Evolutionary conservation across 1,140 invertebrate species (phyloP), one percentile per base, ranked within the genome.

Genomic region (Babylonia areolata): DNA sequence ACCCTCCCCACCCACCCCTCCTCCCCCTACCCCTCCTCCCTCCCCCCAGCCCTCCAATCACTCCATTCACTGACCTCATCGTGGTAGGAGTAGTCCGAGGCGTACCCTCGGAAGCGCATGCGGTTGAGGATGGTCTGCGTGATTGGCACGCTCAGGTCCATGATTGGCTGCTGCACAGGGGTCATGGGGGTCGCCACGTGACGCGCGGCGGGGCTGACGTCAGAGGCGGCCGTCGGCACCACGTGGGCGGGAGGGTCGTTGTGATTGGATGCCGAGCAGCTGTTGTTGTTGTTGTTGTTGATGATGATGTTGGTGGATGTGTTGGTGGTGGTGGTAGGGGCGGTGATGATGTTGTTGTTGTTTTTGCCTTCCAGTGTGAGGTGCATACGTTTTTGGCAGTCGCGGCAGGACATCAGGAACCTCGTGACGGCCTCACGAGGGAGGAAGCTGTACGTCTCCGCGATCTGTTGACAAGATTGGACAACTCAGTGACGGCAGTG

Each of bases 361-460:
- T 90, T 88, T 78, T 87, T 89, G 40, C 83, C 79, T 28, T 89
- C 88, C 54, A 89, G 87, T 20, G 58, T 96, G 82, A 97, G 96
- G 89, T 97, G 96, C 89, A 97, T 97, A 85, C 97, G 96, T 91
- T 97, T 96, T 92, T 98, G 97, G 93, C 98, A 98, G 92, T 98
- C 97, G 28, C 97, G 96, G 94, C 98, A 98, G 87, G 97, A 97
- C 90, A 98, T 96, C 42, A 99, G 96, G 94, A 99, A 99, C 89
- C 97, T 96, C 69, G 98, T 99, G 91, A 99, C 98, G 2, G 98
- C 98, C 94, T 99, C 98, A 46, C 98, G 96, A 1, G 98, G 98
- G 84, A 99, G 95, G 92, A 99, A 99, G 9, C 98, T 97, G 95
- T 98, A 99, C 75, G 97, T 98, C 94, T 99, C 98, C 17, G 98